Evolutionary conservation across 2,113 vertebrate genomes (phyloP), one percentile per base, ranked within the genome.

Genomic region (Gobiocypris rarus): DNA sequence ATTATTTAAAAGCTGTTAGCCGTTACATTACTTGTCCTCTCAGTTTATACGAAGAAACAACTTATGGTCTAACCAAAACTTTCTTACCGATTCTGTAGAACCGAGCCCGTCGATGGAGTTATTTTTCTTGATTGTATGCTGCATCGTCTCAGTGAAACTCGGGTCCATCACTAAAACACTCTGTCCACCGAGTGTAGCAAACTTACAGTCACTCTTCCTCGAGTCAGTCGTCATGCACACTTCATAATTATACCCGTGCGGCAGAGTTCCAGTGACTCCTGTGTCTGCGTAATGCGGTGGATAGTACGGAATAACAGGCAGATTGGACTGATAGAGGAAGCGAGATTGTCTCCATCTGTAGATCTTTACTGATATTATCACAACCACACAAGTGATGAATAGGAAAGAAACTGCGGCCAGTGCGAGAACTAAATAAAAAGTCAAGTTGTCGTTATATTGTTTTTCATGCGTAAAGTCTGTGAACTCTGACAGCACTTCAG

Each of bases 401-500:
- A n/a, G n/a, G n/a, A n/a, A n/a, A n/a, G n/a, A n/a, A n/a, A n/a
- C n/a, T n/a, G n/a, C n/a, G n/a, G n/a, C n/a, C n/a, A n/a, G n/a
- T n/a, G n/a, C n/a, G n/a, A n/a, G n/a, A n/a, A 89, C 19, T 58
- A 89, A 76, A 76, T 86, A 89, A 78, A 89, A 87, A 48, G 86
- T 89, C 63, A 89, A 9, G 13, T 75, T 81, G 59, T 86, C 83
- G 8, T 86, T 85, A 17, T 86, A 85, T 5, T 86, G 61, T 22
- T 86, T 86, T 22, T 79, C 82, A 22, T 54, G 86, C 1, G 76
- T 78, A 69, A 86, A 81, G 26, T 88, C 86, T 26, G 83, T 86
- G 71, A 89, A 89, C 59, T 89, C 88, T 22, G 86, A 81, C 50
- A 87, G 48, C 24, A 89, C 75, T 81, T 89, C 86, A 80, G 88